These are phyloP conservation scores for Mobula hypostoma DNA, from an alignment of 2,113 vertebrate species.

Conservation along the genomic window DNA sequence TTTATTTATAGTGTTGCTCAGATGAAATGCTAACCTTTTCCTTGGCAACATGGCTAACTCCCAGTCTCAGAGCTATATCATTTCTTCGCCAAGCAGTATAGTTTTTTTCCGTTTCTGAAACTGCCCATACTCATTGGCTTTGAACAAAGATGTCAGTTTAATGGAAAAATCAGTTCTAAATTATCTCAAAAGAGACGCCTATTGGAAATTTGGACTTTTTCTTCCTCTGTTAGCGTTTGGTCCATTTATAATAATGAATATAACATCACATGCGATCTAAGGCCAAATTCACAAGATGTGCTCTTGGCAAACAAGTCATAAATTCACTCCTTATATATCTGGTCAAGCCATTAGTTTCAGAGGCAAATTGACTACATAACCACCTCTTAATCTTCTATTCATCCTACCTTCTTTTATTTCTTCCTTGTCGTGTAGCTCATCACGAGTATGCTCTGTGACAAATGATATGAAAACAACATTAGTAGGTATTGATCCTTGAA, in stretches of 20 bases:
- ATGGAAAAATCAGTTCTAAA: neutral
- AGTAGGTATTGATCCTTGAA: neutral
- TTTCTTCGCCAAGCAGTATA: neutral
- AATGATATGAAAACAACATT: neutral
- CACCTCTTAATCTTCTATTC: neutral
- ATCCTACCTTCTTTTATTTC: constrained; percentile 6
- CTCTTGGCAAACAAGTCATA: neutral
- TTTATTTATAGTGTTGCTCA: neutral
- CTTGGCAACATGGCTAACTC: neutral
- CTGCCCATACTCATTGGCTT: neutral
- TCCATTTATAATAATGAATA: neutral
- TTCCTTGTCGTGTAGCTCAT: neutral
- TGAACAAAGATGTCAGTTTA: neutral
- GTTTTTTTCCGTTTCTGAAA: constrained; percentile 4
- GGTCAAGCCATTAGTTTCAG: neutral
- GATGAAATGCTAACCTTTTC: neutral
- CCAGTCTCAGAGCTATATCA: neutral
- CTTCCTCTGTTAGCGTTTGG: too few species aligned
- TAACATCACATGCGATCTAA: neutral
- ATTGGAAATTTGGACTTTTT: constrained; percentile 6
- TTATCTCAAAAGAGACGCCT: neutral
- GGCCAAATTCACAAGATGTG: neutral
- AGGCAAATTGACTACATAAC: neutral
- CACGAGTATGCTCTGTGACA: neutral
- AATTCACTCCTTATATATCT: neutral